Evolutionary conservation across 2,113 vertebrate genomes (phyloP).

Genomic region (Pongo abelii): DNA sequence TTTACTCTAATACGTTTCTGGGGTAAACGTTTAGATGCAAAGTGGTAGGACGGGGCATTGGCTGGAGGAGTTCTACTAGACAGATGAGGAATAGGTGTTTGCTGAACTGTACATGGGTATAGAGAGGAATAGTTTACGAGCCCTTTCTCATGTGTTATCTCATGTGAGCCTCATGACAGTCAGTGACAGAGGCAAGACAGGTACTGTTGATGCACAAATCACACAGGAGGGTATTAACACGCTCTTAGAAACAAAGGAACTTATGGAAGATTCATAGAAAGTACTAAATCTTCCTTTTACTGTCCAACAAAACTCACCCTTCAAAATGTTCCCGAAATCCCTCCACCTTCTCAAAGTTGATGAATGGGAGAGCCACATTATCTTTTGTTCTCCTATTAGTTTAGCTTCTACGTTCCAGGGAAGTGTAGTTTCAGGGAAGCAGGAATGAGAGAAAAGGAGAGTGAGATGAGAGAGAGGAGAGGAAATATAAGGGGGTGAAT

Average conservation of each 20-base stretch:
- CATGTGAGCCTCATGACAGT: not conserved
- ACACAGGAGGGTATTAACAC: not conserved
- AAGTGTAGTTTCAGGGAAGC: not conserved
- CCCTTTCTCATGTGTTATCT: not conserved
- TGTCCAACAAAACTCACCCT: not conserved
- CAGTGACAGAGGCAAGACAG: not conserved
- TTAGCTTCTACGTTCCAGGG: not conserved
- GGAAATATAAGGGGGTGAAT: not conserved
- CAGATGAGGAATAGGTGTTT: not conserved
- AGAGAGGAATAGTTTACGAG: not conserved
- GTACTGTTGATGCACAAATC: not conserved
- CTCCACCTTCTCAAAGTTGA: not conserved
- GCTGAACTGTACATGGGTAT: not conserved
- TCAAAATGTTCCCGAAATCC: constrained; percentile 28
- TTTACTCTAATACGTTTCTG: not conserved
- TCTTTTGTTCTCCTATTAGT: not conserved
- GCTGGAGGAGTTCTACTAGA: not conserved
- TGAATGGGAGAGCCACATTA: not conserved
- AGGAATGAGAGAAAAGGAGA: not conserved
- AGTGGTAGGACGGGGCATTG: not conserved
- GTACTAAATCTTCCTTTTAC: not conserved
- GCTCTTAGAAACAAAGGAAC: not conserved
- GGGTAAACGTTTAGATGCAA: not conserved
- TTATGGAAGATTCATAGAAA: not conserved
- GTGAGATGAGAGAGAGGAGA: not conserved